phyloP scores from a whole-genome alignment of 2,888 invertebrate species.

The Leptinotarsa rubiginosa region DNA sequence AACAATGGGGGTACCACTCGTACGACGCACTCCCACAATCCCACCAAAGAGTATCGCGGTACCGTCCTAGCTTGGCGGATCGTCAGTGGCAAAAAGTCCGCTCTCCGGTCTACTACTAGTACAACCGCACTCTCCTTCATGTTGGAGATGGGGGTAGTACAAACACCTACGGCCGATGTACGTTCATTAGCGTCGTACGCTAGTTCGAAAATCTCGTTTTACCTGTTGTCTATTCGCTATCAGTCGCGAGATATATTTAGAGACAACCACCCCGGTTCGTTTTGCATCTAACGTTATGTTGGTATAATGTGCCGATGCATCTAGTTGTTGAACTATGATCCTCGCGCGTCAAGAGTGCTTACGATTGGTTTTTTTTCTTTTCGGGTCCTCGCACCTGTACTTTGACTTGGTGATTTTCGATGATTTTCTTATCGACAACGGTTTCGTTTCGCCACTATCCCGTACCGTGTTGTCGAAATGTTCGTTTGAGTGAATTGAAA shows the following conservation, averaged over 20 bases:
- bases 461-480: background rate
- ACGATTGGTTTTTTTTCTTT: constrained; percentile 32
- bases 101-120: constrained; percentile 21
- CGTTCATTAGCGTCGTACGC: constrained; percentile 52
- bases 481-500: constrained; percentile 1
- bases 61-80: background rate
- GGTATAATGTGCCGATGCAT: constrained; percentile 4
- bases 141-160: constrained; percentile 6
- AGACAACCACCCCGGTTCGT: constrained; percentile 51
- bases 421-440: constrained; percentile 20
- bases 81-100: constrained; percentile 38
- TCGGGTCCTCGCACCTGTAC: constrained; percentile 32
- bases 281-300: constrained; percentile 15
- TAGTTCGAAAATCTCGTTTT: constrained; percentile 64
- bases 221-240: constrained; percentile 59
- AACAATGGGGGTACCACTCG: constrained; percentile 34
- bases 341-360: constrained; percentile 32
- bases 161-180: constrained; percentile 47
- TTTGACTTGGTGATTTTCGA: constrained; percentile 42
- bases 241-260: constrained; percentile 52
- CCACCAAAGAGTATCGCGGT: constrained; percentile 15
- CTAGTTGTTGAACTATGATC: constrained; percentile 33
- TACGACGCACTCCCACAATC: constrained; percentile 25
- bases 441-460: constrained; percentile 16
- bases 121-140: background rate